Evolutionary conservation across 2,113 vertebrate genomes (phyloP), one percentile per base, ranked within the genome.

Genomic region (Hemiprocne comata): DNA sequence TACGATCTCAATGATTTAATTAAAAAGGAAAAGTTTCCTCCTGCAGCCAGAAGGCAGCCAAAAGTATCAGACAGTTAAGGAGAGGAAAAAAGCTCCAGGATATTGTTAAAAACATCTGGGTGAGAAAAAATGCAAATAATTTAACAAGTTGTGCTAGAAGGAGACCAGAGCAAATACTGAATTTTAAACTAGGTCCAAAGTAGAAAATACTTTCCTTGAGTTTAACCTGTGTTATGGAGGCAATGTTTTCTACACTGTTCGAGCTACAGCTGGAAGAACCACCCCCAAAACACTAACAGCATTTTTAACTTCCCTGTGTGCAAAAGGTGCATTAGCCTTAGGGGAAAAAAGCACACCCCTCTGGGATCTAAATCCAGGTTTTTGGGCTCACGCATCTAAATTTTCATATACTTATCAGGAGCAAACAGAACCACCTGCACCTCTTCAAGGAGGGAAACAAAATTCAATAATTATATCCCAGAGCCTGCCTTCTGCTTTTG

Each of bases 81-180:
- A 54, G 69, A 86, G 33, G 31, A 85, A 92, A 94, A 91, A 51
- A 89, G 77, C 92, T 89, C 60, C 28, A 50, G 90, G 95, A 73
- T 70, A 31, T 81, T 87, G 73, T 71, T 91, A 64, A 66, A 81
- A 96, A 87, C 58, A 66, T 70, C 54, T 40, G 58, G 29, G 40
- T 54, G 40, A 61, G 46, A 38, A 44, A 79, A 72, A 87, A 54
- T 10, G 23, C 24, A 46, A 62, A 70, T 57, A 9, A 60, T 64
- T 74, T 69, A 75, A 75, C 62, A 73, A 79, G 16, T 18, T 73
- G 5, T 55, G 17, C 19, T 34, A 83, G 50, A 38, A 80, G 31
- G 54, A 64, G 7, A 69, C 33, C 73, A 16, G 28, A 44, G 2
- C 24, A 89, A 66, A 89, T 14, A 60, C 9, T 48, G 77, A 50